phyloP scores from a whole-genome alignment of 2,888 invertebrate genomes.

The Isotomurus palustris region DNA sequence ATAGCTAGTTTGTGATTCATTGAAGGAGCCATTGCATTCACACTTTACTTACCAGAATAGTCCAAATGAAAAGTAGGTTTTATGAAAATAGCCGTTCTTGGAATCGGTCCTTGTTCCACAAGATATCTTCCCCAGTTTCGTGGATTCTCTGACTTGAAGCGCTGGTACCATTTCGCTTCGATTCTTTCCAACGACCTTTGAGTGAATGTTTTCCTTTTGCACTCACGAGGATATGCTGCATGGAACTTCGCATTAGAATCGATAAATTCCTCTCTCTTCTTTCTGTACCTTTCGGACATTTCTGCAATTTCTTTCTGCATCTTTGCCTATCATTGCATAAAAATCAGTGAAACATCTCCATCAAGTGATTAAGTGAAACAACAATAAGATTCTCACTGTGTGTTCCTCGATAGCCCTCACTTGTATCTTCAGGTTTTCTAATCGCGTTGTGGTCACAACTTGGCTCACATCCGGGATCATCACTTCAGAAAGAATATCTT shows the following conservation, averaged over 20 bases:
- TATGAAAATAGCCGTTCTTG: too few relatives aligned
- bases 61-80: too few relatives aligned
- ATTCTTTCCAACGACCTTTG: too few relatives aligned
- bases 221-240: too few relatives aligned
- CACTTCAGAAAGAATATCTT: slow-evolving; percentile 10
- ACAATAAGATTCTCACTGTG: slow-evolving; percentile 5
- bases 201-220: too few relatives aligned
- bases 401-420: slow-evolving; percentile 7
- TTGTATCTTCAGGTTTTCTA: slow-evolving; percentile 6
- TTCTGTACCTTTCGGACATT: background rate
- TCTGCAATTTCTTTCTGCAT: slow-evolving; percentile 6
- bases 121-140: too few relatives aligned
- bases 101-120: too few relatives aligned
- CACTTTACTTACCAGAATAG: too few relatives aligned
- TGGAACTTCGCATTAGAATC: slow-evolving; percentile 5
- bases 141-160: slow-evolving; percentile 4
- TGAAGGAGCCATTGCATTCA: too few relatives aligned
- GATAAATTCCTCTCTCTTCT: slow-evolving; percentile 4
- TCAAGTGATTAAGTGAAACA: too few relatives aligned
- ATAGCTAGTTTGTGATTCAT: too few relatives aligned
- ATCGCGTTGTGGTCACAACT: background rate
- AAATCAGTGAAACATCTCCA: background rate
- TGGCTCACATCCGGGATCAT: slow-evolving; percentile 2
- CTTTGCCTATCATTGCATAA: slow-evolving; percentile 7
- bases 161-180: slow-evolving; percentile 2